Conservation (phyloP, 2,888 invertebrate species). For the Calephelis perditalis region DNA sequence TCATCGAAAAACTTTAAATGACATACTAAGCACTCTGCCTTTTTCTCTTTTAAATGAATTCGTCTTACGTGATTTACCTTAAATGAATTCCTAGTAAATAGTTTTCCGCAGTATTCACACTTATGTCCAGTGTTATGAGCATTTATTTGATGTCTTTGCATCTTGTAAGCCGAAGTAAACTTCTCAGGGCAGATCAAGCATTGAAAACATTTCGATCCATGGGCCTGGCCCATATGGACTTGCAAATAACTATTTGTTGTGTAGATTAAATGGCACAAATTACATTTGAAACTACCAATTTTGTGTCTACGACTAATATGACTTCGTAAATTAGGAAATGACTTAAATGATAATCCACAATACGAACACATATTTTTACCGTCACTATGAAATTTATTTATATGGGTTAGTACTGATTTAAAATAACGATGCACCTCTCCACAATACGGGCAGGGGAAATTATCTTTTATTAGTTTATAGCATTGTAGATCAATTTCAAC, state of each 20-base stretch:
- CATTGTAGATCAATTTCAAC: constrained; percentile 43
- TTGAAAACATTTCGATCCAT: constrained; percentile 44
- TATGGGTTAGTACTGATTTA: constrained; percentile 46
- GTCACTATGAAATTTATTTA: constrained; percentile 47
- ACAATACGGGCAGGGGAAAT: constrained; percentile 52
- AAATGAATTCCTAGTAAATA: constrained; percentile 52
- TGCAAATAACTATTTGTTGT: constrained; percentile 39
- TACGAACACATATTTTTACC: constrained; percentile 54
- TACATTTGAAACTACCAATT: constrained; percentile 41
- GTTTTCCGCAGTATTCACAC: constrained; percentile 49
- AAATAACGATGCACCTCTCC: constrained; percentile 48
- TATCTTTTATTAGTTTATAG: constrained; percentile 47
- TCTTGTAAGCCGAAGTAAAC: constrained; percentile 49
- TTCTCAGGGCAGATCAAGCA: constrained; percentile 51
- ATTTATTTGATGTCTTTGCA: constrained; percentile 48
- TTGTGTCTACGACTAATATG: constrained; percentile 48
- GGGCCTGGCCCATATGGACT: constrained; percentile 46
- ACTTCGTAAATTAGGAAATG: constrained; percentile 49
- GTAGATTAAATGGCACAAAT: constrained; percentile 42
- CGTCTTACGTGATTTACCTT: constrained; percentile 54
- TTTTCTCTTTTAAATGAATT: constrained; percentile 57
- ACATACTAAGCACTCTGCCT: constrained; percentile 52
- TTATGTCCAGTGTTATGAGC: constrained; percentile 50
- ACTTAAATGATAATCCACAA: constrained; percentile 52
- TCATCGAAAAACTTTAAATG: constrained; percentile 51